Evolutionary conservation across 2,888 invertebrate species (phyloP).

Genomic region (Drosophila formosana): DNA sequence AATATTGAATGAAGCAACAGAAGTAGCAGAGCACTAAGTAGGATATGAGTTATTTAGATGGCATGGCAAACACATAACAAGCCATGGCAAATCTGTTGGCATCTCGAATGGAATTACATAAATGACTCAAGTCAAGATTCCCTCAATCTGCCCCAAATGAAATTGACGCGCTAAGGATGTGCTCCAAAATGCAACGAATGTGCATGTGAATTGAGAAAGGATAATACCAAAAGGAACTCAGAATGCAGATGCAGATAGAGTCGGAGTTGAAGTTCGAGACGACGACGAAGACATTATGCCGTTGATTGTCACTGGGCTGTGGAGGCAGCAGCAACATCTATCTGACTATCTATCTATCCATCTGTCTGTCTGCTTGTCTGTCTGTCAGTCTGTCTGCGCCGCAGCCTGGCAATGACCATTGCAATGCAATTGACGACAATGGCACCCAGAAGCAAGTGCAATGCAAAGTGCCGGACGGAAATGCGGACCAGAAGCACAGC

Average conservation of each 20-base stretch:
- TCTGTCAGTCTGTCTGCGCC: not conserved
- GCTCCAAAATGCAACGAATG: constrained; percentile 25
- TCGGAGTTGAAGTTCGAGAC: constrained; percentile 24
- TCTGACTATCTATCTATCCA: constrained; percentile 10
- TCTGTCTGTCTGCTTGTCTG: not conserved
- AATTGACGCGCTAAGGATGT: constrained; percentile 28
- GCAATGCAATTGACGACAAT: constrained; percentile 73
- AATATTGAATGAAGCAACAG: constrained; percentile 33
- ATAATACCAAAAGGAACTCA: constrained; percentile 28
- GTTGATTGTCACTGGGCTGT: constrained; percentile 42
- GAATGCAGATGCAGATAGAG: constrained; percentile 2
- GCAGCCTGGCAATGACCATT: constrained; percentile 46
- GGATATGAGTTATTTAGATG: constrained; percentile 6
- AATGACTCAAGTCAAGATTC: constrained; percentile 24
- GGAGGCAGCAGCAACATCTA: constrained; percentile 4
- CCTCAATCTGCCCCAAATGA: constrained; percentile 10
- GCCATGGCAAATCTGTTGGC: constrained; percentile 13
- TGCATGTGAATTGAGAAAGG: constrained; percentile 18
- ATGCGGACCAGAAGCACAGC: constrained; percentile 57
- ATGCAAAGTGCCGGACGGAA: constrained; percentile 71
- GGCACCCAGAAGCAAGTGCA: constrained; percentile 43
- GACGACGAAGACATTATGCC: constrained; percentile 58
- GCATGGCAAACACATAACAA: too few species aligned
- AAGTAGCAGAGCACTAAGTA: not conserved
- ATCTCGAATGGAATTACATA: constrained; percentile 35